phyloP scores from a whole-genome alignment of 2,888 invertebrate genomes.

The Tenthredo livida region DNA sequence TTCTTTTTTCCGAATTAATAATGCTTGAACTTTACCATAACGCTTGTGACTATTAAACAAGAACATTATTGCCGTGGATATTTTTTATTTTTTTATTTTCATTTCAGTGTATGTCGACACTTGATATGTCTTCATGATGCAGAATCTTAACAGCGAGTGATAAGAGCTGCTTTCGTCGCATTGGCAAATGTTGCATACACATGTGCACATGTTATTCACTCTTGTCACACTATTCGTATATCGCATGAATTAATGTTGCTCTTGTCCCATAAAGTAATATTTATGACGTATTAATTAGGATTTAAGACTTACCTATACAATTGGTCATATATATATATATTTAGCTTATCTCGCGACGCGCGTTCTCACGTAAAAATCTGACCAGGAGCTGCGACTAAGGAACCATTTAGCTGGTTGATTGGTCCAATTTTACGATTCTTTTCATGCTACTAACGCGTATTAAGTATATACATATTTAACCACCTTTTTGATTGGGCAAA shows the following conservation, averaged over 20 bases:
- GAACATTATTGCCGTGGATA: background rate
- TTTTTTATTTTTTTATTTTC: background rate
- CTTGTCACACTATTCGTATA: background rate
- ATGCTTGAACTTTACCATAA: background rate
- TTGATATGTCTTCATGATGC: slow-evolving; percentile 21
- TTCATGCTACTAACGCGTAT: slow-evolving; percentile 57
- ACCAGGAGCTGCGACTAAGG: slow-evolving; percentile 54
- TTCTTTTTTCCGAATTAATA: background rate
- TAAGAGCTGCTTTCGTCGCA: slow-evolving; percentile 16
- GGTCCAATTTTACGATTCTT: slow-evolving; percentile 71
- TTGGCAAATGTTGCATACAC: background rate
- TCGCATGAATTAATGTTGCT: background rate
- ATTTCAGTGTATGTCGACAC: background rate
- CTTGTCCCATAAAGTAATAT: background rate
- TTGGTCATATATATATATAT: background rate
- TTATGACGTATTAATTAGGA: background rate
- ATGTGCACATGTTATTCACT: background rate
- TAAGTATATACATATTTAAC: slow-evolving; percentile 64
- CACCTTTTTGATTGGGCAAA: slow-evolving; percentile 77
- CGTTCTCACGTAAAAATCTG: slow-evolving; percentile 43
- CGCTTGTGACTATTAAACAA: background rate
- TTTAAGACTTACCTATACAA: background rate
- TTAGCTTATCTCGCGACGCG: background rate
- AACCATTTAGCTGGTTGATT: slow-evolving; percentile 66
- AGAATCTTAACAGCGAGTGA: slow-evolving; percentile 23